Percentiles rank a stretch among this genome's conserved stretches.
phyloP scores from a whole-genome alignment of 1,140 invertebrate genomes.

The Brachystomella parvula region DNA sequence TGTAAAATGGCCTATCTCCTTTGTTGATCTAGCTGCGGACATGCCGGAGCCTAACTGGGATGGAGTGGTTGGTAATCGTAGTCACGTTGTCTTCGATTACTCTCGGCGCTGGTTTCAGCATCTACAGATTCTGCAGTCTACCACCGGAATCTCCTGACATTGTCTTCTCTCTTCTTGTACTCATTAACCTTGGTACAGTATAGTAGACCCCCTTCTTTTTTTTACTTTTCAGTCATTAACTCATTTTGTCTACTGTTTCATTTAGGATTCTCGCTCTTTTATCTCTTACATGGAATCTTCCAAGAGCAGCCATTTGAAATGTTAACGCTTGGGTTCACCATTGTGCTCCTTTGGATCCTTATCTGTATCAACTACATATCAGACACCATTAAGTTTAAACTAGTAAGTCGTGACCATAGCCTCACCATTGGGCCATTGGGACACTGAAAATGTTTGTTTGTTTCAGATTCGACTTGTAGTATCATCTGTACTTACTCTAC shows the following conservation, averaged over 20 bases:
- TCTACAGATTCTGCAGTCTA: constrained; percentile 23
- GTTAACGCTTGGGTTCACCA: background rate
- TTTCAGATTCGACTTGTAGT: constrained; percentile 24
- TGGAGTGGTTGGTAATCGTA: constrained; percentile 27
- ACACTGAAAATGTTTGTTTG: background rate
- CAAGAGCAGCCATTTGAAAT: constrained; percentile 36
- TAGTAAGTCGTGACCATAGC: constrained; percentile 18
- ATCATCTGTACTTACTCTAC: constrained; percentile 22
- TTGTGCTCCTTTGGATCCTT: constrained; percentile 22
- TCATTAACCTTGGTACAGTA: constrained; percentile 25
- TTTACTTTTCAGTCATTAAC: background rate
- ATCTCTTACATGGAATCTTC: constrained; percentile 35
- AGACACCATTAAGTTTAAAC: constrained; percentile 15
- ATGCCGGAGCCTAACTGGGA: constrained; percentile 6
- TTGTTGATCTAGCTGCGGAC: constrained; percentile 28
- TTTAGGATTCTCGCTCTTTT: constrained; percentile 30
- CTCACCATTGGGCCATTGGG: background rate
- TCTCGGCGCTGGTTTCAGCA: constrained; percentile 19
- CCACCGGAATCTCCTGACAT: constrained; percentile 14
- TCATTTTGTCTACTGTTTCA: background rate
- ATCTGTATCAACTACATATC: constrained; percentile 28
- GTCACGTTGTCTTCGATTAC: constrained; percentile 10
- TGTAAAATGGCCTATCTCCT: background rate
- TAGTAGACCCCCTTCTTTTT: background rate
- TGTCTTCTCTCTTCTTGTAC: constrained; percentile 27